Percentiles rank a stretch among this genome's conserved stretches.
Evolutionary conservation across 2,888 invertebrate species (phyloP).

Genomic region (Cloeon dipterum): DNA sequence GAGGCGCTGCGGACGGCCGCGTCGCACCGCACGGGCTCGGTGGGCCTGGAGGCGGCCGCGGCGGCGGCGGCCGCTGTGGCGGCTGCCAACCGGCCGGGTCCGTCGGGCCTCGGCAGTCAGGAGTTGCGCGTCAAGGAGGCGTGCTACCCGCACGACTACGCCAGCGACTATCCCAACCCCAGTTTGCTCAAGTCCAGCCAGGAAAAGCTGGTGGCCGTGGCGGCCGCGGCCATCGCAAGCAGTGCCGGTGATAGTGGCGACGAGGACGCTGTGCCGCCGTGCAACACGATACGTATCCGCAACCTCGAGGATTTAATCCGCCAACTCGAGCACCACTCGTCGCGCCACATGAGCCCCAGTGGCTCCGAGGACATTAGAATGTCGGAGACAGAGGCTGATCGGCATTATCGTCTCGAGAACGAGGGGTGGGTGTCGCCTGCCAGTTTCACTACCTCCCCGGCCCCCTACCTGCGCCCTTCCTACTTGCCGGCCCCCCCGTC

Average conservation of each 20-base stretch:
- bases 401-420: conserved; percentile 57
- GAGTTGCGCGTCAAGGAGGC: conserved; percentile 35
- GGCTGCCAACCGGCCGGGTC: conserved; percentile 27
- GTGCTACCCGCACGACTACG: conserved; percentile 15
- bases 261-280: conserved; percentile 53
- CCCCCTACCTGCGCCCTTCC: neutral
- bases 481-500: neutral
- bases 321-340: conserved; percentile 67
- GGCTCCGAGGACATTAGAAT: conserved; percentile 70
- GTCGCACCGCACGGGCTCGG: conserved; percentile 39
- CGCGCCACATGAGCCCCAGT: conserved; percentile 71
- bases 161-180: conserved; percentile 8
- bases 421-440: conserved; percentile 5
- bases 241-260: conserved; percentile 26
- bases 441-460: neutral
- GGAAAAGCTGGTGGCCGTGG: conserved; percentile 30
- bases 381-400: conserved; percentile 75
- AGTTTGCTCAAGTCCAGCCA: conserved; percentile 19
- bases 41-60: conserved; percentile 34
- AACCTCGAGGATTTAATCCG: conserved; percentile 78
- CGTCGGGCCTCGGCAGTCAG: conserved; percentile 13
- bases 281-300: conserved; percentile 65
- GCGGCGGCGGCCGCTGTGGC: too few relatives aligned
- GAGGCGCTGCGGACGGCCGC: conserved; percentile 74
- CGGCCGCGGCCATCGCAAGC: conserved; percentile 5